Conservation (phyloP, 2,113 vertebrate species). For the Siphamia tubifer region DNA sequence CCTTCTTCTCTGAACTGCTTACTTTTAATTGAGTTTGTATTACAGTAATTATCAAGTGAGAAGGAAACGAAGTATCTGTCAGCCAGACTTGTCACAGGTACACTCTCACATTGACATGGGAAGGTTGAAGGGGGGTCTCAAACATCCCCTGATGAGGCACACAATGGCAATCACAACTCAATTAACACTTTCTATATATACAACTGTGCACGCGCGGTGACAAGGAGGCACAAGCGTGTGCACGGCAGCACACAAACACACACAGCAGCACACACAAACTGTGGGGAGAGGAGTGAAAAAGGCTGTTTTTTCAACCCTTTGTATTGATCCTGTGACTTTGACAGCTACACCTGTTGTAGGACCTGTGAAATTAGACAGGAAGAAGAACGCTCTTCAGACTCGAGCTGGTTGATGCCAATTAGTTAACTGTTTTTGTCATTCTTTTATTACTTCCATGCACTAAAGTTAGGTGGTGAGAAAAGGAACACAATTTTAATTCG, state of each 20-base stretch:
- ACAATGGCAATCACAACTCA: conserved; percentile 78
- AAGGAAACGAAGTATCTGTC: conserved; percentile 68
- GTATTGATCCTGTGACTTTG: conserved; percentile 64
- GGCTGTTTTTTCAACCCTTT: conserved; percentile 45
- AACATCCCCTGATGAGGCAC: conserved; percentile 62
- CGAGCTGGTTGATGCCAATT: conserved; percentile 50
- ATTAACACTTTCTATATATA: conserved; percentile 83
- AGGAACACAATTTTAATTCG: conserved; percentile 11
- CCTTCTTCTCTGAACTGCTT: conserved; percentile 47
- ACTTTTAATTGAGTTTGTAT: conserved; percentile 76
- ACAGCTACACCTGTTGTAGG: conserved; percentile 66
- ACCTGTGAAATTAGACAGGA: conserved; percentile 65
- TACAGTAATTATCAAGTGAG: conserved; percentile 76
- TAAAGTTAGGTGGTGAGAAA: conserved; percentile 9
- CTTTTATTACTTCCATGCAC: neutral
- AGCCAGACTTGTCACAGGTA: conserved; percentile 71
- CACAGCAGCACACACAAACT: conserved; percentile 21
- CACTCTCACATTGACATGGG: conserved; percentile 68
- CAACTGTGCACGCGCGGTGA: conserved; percentile 28
- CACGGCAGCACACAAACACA: neutral
- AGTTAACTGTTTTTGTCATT: conserved; percentile 38
- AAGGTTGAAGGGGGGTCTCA: conserved; percentile 46
- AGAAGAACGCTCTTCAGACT: conserved; percentile 17
- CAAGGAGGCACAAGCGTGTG: neutral
- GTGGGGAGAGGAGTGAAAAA: conserved; percentile 55